Evolutionary conservation across 2,797 vertebrate species (phyloP).

Genomic region (Danio choprae): DNA sequence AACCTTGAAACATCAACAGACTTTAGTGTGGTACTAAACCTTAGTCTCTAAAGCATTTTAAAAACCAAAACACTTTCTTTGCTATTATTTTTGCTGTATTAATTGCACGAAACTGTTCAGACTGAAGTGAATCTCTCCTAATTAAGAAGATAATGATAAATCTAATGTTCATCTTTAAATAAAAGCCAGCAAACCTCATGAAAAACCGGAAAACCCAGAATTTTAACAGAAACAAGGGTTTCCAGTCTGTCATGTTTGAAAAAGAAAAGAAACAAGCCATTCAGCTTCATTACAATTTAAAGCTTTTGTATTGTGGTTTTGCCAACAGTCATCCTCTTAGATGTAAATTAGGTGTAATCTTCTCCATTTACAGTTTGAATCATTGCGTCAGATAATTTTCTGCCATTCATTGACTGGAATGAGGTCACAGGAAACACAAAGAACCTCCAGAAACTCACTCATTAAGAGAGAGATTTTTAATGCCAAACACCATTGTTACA

Average conservation of each 20-base stretch:
- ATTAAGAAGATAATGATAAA: neutral
- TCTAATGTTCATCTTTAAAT: neutral
- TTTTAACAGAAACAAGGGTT: constrained; percentile 3
- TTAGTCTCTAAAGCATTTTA: neutral
- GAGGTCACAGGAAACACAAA: neutral
- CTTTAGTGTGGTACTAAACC: neutral
- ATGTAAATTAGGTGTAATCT: constrained; percentile 85
- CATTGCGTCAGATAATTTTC: constrained; percentile 63
- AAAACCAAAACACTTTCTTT: neutral
- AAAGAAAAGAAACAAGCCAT: neutral
- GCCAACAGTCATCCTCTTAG: constrained; percentile 82
- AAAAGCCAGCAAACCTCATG: neutral
- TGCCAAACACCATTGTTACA: neutral
- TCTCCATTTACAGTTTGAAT: constrained; percentile 86
- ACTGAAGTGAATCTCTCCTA: neutral
- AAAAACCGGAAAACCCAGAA: constrained; percentile 23
- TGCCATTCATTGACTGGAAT: constrained; percentile 29
- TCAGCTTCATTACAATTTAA: neutral
- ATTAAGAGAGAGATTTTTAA: neutral
- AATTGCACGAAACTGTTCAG: neutral
- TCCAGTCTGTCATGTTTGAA: constrained; percentile 14
- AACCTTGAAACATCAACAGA: neutral
- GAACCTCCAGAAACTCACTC: neutral
- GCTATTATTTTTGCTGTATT: too few species aligned
- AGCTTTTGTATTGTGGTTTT: constrained; percentile 67